Evolutionary conservation across 2,113 vertebrate species (phyloP).

Genomic region (Psilopsiagon aurifrons): DNA sequence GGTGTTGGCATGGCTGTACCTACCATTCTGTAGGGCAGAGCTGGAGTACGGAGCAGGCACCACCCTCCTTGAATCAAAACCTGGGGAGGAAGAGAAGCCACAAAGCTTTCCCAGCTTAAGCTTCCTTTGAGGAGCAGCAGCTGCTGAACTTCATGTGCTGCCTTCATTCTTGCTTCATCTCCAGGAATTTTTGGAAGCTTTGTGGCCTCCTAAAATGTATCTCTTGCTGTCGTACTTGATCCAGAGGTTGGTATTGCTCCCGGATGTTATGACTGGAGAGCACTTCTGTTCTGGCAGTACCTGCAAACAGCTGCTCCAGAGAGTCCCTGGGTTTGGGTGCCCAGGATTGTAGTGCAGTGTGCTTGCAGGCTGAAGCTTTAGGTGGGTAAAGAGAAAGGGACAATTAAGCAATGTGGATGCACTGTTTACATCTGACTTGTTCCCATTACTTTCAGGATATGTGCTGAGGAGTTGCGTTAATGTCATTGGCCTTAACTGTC

Average conservation of each 20-base stretch:
- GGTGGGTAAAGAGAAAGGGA: neutral
- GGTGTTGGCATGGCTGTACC: neutral
- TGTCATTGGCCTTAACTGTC: neutral
- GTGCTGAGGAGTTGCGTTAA: neutral
- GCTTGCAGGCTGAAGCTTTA: neutral
- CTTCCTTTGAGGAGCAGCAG: neutral
- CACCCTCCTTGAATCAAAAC: neutral
- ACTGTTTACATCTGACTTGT: neutral
- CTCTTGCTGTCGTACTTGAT: neutral
- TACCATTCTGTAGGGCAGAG: neutral
- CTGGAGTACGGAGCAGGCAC: neutral
- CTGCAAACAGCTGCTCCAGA: neutral
- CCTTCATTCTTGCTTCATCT: neutral
- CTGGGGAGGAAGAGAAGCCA: neutral
- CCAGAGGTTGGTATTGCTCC: neutral
- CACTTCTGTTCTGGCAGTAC: neutral
- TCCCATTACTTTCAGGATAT: neutral
- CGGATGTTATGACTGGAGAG: neutral
- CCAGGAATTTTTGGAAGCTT: neutral
- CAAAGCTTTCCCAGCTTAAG: neutral
- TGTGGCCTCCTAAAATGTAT: neutral
- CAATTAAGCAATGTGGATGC: neutral
- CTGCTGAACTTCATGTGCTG: neutral
- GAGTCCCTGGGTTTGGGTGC: neutral
- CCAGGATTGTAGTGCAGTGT: fast-evolving